Conservation (phyloP, 2,797 vertebrate genomes). For the Sebastolobus alascanus region DNA sequence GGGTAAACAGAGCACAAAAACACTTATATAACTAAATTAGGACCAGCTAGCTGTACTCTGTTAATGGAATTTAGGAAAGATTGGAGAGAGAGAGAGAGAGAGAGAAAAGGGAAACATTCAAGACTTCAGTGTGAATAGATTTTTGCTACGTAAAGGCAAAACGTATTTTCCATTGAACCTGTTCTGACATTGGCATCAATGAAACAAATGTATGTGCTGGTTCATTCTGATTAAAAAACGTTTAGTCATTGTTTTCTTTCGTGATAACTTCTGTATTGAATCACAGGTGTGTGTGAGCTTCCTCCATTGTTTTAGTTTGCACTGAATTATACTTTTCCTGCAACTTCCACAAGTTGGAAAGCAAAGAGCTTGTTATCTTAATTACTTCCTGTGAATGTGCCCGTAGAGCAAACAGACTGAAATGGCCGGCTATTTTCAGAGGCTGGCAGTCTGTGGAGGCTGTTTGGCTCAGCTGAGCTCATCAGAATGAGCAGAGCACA, state of each 20-base stretch:
- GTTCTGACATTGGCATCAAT: conserved; percentile 9
- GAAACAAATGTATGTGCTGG: conserved; percentile 6
- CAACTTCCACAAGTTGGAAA: conserved; percentile 60
- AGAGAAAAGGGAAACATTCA: not conserved
- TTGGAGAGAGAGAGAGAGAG: not conserved
- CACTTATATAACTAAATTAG: not conserved
- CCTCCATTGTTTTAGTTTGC: conserved; percentile 54
- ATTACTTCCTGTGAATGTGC: conserved; percentile 76
- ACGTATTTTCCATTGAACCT: not conserved
- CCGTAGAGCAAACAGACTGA: conserved; percentile 68
- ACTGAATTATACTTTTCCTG: conserved; percentile 56
- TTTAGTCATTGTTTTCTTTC: conserved; percentile 43
- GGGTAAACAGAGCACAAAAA: not conserved
- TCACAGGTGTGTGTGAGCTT: conserved; percentile 43
- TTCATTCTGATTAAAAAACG: conserved; percentile 42
- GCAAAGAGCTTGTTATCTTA: conserved; percentile 79
- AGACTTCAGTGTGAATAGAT: not conserved
- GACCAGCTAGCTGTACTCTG: not conserved
- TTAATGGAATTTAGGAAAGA: not conserved
- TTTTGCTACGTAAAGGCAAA: conserved; percentile 15
- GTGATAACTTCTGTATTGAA: conserved; percentile 17
- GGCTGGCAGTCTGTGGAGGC: conserved; percentile 64
- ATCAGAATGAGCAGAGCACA: conserved; percentile 62
- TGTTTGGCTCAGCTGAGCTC: conserved; percentile 75
- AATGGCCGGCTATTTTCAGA: conserved; percentile 75